Evolutionary conservation across 1,140 invertebrate species (phyloP).

Genomic region (Trypoxylus dichotomus): DNA sequence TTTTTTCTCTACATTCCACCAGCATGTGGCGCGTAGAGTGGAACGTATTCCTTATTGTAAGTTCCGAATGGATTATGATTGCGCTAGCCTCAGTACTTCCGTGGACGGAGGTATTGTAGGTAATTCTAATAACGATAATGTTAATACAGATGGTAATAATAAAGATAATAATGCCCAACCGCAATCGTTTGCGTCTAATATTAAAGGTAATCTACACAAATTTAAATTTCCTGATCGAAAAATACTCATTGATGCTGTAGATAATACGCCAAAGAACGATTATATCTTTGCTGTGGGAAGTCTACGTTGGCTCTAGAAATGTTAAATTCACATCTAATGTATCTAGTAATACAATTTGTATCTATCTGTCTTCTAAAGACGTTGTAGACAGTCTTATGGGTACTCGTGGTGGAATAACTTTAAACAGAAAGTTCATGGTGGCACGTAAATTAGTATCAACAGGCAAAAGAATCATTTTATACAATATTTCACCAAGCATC

Average conservation of each 20-base stretch:
- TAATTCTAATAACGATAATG: too few relatives aligned
- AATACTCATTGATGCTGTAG: slow-evolving; percentile 20
- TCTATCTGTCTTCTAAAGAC: not conserved
- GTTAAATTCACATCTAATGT: slow-evolving; percentile 29
- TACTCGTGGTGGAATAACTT: not conserved
- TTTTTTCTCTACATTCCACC: too few relatives aligned
- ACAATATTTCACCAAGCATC: slow-evolving; percentile 29
- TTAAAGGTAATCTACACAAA: too few relatives aligned
- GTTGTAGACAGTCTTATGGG: not conserved
- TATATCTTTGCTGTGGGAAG: slow-evolving; percentile 25
- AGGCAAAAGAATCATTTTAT: slow-evolving; percentile 24
- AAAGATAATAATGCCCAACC: too few relatives aligned
- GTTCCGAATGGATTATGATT: too few relatives aligned
- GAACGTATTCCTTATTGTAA: too few relatives aligned
- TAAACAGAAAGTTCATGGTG: not conserved
- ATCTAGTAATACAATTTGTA: slow-evolving; percentile 51
- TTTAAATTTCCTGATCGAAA: slow-evolving; percentile 23
- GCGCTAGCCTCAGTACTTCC: too few relatives aligned
- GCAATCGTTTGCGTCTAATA: too few relatives aligned
- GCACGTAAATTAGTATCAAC: slow-evolving; percentile 27
- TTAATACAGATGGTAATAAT: too few relatives aligned
- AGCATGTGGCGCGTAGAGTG: too few relatives aligned
- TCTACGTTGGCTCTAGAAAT: slow-evolving; percentile 28
- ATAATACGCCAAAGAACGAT: slow-evolving; percentile 19
- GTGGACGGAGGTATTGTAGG: too few relatives aligned